phyloP scores from a whole-genome alignment of 2,888 invertebrate genomes.

The Scaptomyza reducta region DNA sequence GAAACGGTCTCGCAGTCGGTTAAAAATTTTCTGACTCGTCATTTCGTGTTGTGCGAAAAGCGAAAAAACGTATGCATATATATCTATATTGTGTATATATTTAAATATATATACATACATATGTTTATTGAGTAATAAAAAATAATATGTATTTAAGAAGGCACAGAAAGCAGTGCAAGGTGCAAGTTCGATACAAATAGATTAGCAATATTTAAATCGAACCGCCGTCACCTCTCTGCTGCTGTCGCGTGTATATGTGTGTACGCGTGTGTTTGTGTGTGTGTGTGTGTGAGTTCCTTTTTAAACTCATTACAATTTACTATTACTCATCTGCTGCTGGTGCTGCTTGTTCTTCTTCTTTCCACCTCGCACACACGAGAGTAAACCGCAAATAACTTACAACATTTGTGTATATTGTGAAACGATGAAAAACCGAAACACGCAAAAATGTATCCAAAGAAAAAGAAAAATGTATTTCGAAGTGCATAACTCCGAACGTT shows the following conservation, averaged over 20 bases:
- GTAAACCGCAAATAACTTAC: constrained; percentile 35
- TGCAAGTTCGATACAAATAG: constrained; percentile 56
- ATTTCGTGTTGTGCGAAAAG: constrained; percentile 74
- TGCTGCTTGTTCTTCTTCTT: constrained; percentile 11
- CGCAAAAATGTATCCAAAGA: constrained; percentile 35
- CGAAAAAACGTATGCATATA: constrained; percentile 59
- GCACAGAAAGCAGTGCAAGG: constrained; percentile 52
- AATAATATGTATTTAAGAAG: constrained; percentile 54
- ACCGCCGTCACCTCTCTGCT: constrained; percentile 24
- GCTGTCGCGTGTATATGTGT: constrained; percentile 22
- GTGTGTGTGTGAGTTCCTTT: constrained; percentile 47
- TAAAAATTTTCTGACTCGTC: constrained; percentile 78
- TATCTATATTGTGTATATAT: constrained; percentile 14
- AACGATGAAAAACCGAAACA: constrained; percentile 45
- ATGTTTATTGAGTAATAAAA: constrained; percentile 65
- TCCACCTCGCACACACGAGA: constrained; percentile 11
- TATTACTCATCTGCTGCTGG: constrained; percentile 57
- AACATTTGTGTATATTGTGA: constrained; percentile 31
- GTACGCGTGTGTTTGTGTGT: constrained; percentile 28
- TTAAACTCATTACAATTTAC: constrained; percentile 66
- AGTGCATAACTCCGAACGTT: constrained; percentile 40
- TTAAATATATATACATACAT: constrained; percentile 9
- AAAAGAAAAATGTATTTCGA: constrained; percentile 39
- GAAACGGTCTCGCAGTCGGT: constrained; percentile 76
- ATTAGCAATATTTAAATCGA: constrained; percentile 60